Percentiles rank a stretch among this genome's conserved stretches.
Evolutionary conservation across 2,797 vertebrate genomes (phyloP).

Genomic region (Phataginus tetradactyla): DNA sequence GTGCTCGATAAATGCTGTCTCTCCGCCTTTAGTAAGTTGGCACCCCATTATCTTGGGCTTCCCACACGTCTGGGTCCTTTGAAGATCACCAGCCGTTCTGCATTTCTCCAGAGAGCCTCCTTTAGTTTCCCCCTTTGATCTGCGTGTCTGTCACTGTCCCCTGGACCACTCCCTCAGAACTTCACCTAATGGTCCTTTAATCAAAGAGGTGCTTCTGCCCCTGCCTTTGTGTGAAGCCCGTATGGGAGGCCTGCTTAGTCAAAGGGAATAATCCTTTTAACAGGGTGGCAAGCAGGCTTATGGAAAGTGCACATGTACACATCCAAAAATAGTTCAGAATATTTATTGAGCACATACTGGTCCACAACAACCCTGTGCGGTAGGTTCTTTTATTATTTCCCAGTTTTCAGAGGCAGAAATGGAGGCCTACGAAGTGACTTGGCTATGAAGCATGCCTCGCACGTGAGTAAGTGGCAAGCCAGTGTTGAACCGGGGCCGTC

Average conservation of each 20-base stretch:
- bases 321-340: neutral
- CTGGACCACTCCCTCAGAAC: neutral
- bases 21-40: neutral
- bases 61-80: neutral
- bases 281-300: neutral
- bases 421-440: neutral
- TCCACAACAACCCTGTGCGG: neutral
- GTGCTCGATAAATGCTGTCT: neutral
- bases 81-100: neutral
- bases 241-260: neutral
- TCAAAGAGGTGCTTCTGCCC: neutral
- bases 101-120: neutral
- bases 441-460: neutral
- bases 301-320: neutral
- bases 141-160: neutral
- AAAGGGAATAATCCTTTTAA: neutral
- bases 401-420: neutral
- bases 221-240: neutral
- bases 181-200: neutral
- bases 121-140: neutral
- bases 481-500: neutral
- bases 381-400: neutral
- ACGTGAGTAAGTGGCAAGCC: neutral
- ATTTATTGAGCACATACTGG: neutral
- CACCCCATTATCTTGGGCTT: neutral